Base-by-base conservation (phyloP, 2,888 invertebrate genomes). In the Chirona hameri region DNA sequence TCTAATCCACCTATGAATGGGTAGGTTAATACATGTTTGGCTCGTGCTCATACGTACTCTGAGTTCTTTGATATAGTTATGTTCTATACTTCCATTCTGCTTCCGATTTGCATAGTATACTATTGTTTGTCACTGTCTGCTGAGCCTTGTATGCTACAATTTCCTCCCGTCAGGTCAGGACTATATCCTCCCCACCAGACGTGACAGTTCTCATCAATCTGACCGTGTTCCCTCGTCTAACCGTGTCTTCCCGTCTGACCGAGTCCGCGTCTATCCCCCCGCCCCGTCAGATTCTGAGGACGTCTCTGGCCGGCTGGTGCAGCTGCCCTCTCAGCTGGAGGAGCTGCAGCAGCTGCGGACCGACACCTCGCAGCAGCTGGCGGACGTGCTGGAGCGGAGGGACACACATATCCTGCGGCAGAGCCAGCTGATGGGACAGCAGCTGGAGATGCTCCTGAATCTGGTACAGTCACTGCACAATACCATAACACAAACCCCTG, bases 401-500 rank as follows among this genome's bases (percentile, higher is more conserved):
- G 46, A 76, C 76, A 39, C 76, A 10, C 46, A 76, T 39, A 15
- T 46, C 9, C 46, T 76, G 76, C 39, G 24, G 24, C 76, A 76
- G 76, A 46, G 39, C 24, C 76, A 76, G 76, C 76, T 76, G 76
- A 39, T 76, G 76, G 76, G 10, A 0, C 31, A 10, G 10, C 76
- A 76, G 76, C 76, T 76, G 39, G 24, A 4, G 21, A 76, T 76
- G 76, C 39, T 76, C 46, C 76, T 76, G 21, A 39, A 27, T 2
- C 46, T 76, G 46, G 76, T 76, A 18, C 39, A 0, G 72, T 31
- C 18, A 7, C n/a, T 24, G 39, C 7, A 7, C 39, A 39, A 39
- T 39, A 39, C 39, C 39, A 39, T 10, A n/a, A 60, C 10, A 21
- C 65, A 27, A 12, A 27, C 5, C 60, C 82, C 95, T 69, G 96